Evolutionary conservation across 2,113 vertebrate genomes (phyloP), one percentile per base, ranked within the genome.

Genomic region (Caracal caracal): DNA sequence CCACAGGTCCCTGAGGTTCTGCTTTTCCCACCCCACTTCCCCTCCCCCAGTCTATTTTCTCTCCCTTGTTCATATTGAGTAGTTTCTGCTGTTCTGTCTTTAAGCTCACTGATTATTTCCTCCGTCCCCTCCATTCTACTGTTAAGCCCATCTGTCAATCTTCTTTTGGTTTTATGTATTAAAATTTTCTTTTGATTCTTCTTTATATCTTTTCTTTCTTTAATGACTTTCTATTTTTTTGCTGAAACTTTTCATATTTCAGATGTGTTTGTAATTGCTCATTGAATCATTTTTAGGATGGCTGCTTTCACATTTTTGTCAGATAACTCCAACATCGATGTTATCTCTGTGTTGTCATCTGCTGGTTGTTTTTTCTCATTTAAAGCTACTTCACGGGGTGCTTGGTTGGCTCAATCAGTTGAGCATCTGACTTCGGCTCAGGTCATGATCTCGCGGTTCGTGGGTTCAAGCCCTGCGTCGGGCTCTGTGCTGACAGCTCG

Each of bases 101-200:
- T 88, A 63, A 65, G 61, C 17, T 96, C 94, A 75, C n/a, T 37
- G n/a, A 75, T 79, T 63, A 59, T 70, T 95, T 33, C n/a, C 28
- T 95, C 35, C 59, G 9, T 80, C 12, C 0, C 76, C 22, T 79
- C 56, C 30, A 47, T 86, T 88, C 47, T 91, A 11, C 43, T 94
- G 22, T 68, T 88, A 28, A 81, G 22, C 35, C 3, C 37, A 65
- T 65, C 17, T 66, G 4, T 66, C 63, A 61, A 56, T 12, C 51
- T 80, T 82, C 81, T 89, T 78, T 95, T 87, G 22, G 30, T 78
- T 93, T 95, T 73, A 87, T 78, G 4, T 96, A 51, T 68, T 93
- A 85, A 63, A 89, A 81, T 85, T 89, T 93, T 40, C 11, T 56
- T 81, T 95, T 95, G 56, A 19, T 90, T 84, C 24, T 65, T 53